Conservation (phyloP, 1,140 invertebrate genomes). For the Andrena cerasifolii region DNA sequence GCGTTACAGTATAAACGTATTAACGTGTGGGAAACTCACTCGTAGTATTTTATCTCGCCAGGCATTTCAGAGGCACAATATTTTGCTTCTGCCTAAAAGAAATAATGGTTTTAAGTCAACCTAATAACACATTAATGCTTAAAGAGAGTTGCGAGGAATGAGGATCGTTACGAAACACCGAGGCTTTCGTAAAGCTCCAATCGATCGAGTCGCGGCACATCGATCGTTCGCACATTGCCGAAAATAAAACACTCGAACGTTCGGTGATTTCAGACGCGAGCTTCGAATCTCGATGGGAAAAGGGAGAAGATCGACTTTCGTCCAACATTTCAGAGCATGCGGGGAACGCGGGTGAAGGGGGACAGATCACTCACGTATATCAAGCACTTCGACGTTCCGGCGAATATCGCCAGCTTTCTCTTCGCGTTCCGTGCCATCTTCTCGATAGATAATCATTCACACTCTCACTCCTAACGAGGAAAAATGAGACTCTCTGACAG, state of each 20-base stretch:
- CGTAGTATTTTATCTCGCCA: slow-evolving; percentile 79
- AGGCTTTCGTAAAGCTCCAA: neutral
- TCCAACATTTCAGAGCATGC: neutral
- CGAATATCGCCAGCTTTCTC: slow-evolving; percentile 78
- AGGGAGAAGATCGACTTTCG: neutral
- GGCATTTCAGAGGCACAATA: slow-evolving; percentile 80
- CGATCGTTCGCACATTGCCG: neutral
- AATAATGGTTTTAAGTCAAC: neutral
- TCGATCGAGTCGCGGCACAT: neutral
- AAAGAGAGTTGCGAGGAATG: neutral
- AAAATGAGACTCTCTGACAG: slow-evolving; percentile 58
- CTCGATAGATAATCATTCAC: slow-evolving; percentile 43
- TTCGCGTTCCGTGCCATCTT: slow-evolving; percentile 75
- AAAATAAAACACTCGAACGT: neutral
- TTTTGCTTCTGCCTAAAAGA: slow-evolving; percentile 80
- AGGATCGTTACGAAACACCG: neutral
- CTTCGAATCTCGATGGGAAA: neutral
- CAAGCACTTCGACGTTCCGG: slow-evolving; percentile 77
- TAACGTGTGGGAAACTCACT: slow-evolving; percentile 70
- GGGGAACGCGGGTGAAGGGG: slow-evolving; percentile 8
- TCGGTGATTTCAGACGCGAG: no score
- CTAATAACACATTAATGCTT: neutral
- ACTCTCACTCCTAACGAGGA: slow-evolving; percentile 56
- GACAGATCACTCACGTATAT: slow-evolving; percentile 75
- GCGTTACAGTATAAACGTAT: slow-evolving; percentile 17